Evolutionary conservation across 2,797 vertebrate genomes (phyloP).

Genomic region (Galago senegalensis): DNA sequence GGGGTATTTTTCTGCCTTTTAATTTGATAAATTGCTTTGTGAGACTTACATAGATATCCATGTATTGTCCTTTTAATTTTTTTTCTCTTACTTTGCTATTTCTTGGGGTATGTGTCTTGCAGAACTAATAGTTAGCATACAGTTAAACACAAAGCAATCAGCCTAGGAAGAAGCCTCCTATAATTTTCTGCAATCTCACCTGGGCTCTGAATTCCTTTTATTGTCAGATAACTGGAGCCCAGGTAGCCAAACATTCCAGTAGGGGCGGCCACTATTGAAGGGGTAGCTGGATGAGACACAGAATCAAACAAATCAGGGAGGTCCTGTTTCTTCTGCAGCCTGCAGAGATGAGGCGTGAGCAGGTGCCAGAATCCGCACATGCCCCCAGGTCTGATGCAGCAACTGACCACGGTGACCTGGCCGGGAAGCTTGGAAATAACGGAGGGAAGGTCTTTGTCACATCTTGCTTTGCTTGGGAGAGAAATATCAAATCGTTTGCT

Average conservation of each 20-base stretch:
- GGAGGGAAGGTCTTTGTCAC: background rate
- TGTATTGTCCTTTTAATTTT: background rate
- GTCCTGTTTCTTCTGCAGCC: background rate
- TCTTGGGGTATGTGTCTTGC: conserved; percentile 48
- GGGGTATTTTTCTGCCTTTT: conserved; percentile 61
- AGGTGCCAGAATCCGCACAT: background rate
- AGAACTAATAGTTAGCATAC: conserved; percentile 80
- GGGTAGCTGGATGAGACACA: background rate
- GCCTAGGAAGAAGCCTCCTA: conserved; percentile 31
- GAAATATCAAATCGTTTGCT: conserved; percentile 52
- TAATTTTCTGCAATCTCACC: conserved; percentile 68
- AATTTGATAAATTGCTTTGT: conserved; percentile 61
- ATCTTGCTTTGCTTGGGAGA: background rate
- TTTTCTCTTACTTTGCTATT: conserved; percentile 56
- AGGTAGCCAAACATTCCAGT: conserved; percentile 64
- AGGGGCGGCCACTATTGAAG: conserved; percentile 59
- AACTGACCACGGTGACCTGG: background rate
- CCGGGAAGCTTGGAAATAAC: background rate
- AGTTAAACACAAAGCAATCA: conserved; percentile 75
- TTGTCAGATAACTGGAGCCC: conserved; percentile 34
- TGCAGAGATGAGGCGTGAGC: conserved; percentile 36
- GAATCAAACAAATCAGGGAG: conserved; percentile 55
- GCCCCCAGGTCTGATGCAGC: background rate
- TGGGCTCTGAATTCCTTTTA: conserved; percentile 42
- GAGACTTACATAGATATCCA: conserved; percentile 4